A percentile compares a stretch with the other conserved stretches of the same genome.
phyloP scores from a whole-genome alignment of 2,888 invertebrate species.

The Rhagonycha fulva region DNA sequence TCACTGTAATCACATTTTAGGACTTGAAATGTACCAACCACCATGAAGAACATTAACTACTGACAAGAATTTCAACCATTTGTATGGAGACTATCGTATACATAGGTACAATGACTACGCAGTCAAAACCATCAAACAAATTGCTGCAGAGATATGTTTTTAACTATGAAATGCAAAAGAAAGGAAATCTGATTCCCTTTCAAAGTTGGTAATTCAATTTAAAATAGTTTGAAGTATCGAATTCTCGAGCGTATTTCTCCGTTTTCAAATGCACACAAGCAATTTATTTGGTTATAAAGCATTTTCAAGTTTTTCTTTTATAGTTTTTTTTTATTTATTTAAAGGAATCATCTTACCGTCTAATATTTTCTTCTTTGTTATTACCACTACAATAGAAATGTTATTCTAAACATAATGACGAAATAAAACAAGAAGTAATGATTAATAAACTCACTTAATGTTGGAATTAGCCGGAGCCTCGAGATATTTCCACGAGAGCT shows the following conservation, averaged over 20 bases:
- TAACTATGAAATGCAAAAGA: not conserved
- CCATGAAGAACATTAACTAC: not conserved
- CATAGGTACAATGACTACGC: not conserved
- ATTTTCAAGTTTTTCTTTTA: not conserved
- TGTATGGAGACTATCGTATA: not conserved
- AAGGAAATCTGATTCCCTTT: not conserved
- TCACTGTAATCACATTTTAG: not conserved
- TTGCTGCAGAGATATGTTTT: not conserved
- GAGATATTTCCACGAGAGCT: not conserved
- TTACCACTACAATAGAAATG: not conserved
- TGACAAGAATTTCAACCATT: not conserved
- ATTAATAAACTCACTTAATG: not conserved
- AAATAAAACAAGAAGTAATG: not conserved
- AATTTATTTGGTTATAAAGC: not conserved
- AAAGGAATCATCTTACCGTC: not conserved
- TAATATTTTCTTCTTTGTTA: not conserved
- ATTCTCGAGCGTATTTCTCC: not conserved
- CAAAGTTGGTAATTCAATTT: slow-evolving; percentile 12
- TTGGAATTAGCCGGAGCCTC: not conserved
- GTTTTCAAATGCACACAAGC: not conserved
- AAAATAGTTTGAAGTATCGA: slow-evolving; percentile 6
- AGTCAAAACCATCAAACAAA: not conserved
- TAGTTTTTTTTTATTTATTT: not conserved
- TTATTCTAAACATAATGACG: not conserved
- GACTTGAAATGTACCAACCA: not conserved